Evolutionary conservation across 1,140 invertebrate species (phyloP), one percentile per base, ranked within the genome.

Genomic region (Homarus americanus): DNA sequence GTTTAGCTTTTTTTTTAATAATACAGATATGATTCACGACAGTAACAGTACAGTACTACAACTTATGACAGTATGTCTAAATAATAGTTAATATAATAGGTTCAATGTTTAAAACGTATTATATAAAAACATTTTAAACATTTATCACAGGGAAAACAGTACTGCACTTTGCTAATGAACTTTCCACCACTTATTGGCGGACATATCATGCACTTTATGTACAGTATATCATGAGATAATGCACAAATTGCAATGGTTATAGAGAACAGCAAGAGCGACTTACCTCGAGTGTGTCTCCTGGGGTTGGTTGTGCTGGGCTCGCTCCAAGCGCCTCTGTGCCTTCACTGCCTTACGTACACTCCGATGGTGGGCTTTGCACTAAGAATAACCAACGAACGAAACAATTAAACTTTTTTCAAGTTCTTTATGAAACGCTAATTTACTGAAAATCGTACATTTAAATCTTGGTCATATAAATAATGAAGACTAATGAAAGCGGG

Each of bases 281-380:
- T 86, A 86, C 83, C 83, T 75, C 5, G 83, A 86, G 72, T 75
- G 83, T 28, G 83, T 41, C 28, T 83, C 7, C 10, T 58, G 40
- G 66, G 63, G 44, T 0, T 44, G 24, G 3, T 20, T 24, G 20
- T 36, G n/a, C 10, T 73, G 69, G 38, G 17, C 36, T 63, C 5
- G 66, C 34, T 84, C 69, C 20, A 32, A 15, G 12, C 69, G 80
- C 49, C 80, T 53, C 44, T 28, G 17, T 3, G 66, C 79, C 88
- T 75, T 82, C 49, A 83, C 80, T 1, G 63, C 79, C 17, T 34
- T 58, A 20, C 82, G 72, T 1, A 90, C 80, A 0, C 0, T 40
- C 2, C 88, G 88, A 32, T 69, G 66, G 80, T 90, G 88, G 15
- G 41, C 69, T 53, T 83, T 83, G 49, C 88, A 90, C 88, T 90